Conservation (phyloP, 2,113 vertebrate genomes). For the Brachyhypopomus occidentalis region DNA sequence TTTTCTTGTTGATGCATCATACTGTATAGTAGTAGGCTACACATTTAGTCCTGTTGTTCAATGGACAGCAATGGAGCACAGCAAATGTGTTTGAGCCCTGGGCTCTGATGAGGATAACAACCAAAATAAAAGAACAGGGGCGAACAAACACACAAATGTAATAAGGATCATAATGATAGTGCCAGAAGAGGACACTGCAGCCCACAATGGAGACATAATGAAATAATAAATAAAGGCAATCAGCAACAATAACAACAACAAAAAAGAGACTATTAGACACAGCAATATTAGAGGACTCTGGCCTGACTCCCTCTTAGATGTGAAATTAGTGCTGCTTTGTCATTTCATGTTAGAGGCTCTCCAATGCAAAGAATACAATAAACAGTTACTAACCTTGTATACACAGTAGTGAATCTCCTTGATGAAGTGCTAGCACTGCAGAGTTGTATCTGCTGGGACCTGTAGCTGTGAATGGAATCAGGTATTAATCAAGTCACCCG, state of each 20-base stretch:
- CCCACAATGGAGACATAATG: constrained; percentile 12
- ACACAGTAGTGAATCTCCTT: constrained; percentile 38
- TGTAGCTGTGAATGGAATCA: constrained; percentile 67
- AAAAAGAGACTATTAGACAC: background rate
- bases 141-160: background rate
- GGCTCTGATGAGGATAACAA: background rate
- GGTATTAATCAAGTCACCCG: constrained; percentile 76
- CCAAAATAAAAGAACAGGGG: constrained; percentile 4
- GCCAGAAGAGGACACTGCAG: background rate
- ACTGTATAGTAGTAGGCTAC: background rate
- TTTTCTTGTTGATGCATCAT: background rate
- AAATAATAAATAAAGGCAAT: constrained; percentile 22
- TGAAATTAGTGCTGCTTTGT: constrained; percentile 28
- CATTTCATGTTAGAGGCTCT: background rate
- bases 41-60: background rate
- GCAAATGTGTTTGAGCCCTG: background rate
- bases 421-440: constrained; percentile 45
- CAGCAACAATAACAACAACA: too few species aligned
- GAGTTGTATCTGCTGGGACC: constrained; percentile 62
- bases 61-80: background rate
- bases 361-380: constrained; percentile 36
- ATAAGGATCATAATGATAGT: background rate
- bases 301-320: constrained; percentile 6
- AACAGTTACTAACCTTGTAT: constrained; percentile 39
- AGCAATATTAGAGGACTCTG: constrained; percentile 14